phyloP scores from a whole-genome alignment of 1,140 invertebrate genomes.

The Drosophila takahashii region DNA sequence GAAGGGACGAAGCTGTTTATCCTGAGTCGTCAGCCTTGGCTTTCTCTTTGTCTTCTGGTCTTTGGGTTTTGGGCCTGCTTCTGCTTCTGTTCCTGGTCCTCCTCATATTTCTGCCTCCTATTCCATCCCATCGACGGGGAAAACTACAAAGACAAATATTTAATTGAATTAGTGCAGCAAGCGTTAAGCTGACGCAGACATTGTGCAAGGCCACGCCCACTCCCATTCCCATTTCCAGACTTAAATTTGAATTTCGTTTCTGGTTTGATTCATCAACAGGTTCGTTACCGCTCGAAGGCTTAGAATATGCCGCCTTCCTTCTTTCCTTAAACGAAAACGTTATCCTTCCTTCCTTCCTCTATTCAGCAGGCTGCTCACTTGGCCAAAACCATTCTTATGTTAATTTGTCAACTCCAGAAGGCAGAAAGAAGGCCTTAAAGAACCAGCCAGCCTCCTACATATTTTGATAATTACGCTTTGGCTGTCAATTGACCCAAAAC shows the following conservation, averaged over 20 bases:
- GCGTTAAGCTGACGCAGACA: conserved; percentile 73
- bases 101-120: conserved; percentile 21
- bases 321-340: conserved; percentile 4
- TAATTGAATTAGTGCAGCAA: conserved; percentile 83
- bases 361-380: conserved; percentile 19
- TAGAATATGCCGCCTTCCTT: conserved; percentile 31
- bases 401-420: conserved; percentile 76
- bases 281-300: conserved; percentile 63
- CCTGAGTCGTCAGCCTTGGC: conserved; percentile 52
- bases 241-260: conserved; percentile 71
- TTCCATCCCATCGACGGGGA: conserved; percentile 20
- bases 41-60: conserved; percentile 56
- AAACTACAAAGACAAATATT: conserved; percentile 84
- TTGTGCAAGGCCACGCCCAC: conserved; percentile 59
- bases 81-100: conserved; percentile 7
- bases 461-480: conserved; percentile 70
- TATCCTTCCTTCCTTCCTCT: conserved; percentile 8
- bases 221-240: background rate
- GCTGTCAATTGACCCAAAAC: conserved; percentile 53
- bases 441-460: conserved; percentile 17
- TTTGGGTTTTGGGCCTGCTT: conserved; percentile 1
- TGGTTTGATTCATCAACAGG: conserved; percentile 78
- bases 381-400: conserved; percentile 63
- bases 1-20: conserved; percentile 55
- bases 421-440: background rate